Conservation (phyloP, 2,113 vertebrate genomes). For the Poeciliopsis prolifica region DNA sequence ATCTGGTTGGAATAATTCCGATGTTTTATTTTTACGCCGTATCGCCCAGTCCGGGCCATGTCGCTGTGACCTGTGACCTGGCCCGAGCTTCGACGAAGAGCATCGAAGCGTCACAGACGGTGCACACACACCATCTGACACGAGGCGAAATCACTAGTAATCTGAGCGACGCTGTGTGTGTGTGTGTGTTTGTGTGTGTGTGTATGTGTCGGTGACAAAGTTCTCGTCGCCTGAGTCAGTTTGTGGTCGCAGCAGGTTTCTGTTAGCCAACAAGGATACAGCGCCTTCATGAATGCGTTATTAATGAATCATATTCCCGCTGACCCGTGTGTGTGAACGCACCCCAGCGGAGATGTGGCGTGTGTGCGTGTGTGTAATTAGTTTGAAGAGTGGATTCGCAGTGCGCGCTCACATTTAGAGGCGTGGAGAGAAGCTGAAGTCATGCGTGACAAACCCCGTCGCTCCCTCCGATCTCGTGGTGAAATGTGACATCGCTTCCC, state of each 20-base stretch:
- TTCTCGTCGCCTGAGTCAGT: conserved; percentile 3
- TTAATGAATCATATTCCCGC: conserved; percentile 31
- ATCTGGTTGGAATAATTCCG: too few relatives aligned
- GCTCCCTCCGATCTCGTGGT: too few relatives aligned
- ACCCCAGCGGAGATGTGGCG: conserved; percentile 23
- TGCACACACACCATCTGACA: background rate
- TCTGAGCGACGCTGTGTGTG: background rate
- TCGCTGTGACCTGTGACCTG: too few relatives aligned
- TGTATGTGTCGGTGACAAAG: background rate
- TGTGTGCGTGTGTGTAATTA: conserved; percentile 29
- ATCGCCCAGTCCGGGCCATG: too few relatives aligned
- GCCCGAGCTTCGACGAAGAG: conserved; percentile 13
- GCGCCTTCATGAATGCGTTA: conserved; percentile 41
- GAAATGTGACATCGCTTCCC: too few relatives aligned
- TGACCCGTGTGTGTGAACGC: conserved; percentile 1
- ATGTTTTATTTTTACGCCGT: too few relatives aligned
- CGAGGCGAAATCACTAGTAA: background rate
- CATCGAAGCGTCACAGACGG: conserved; percentile 14
- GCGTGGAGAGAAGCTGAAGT: conserved; percentile 1
- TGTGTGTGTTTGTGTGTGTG: background rate
- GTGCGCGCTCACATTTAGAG: background rate
- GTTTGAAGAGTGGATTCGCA: conserved; percentile 16
- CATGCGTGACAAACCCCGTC: background rate
- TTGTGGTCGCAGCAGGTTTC: conserved; percentile 42
- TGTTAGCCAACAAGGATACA: conserved; percentile 28